Conservation (phyloP, 2,113 vertebrate species). For the Scophthalmus maximus region DNA sequence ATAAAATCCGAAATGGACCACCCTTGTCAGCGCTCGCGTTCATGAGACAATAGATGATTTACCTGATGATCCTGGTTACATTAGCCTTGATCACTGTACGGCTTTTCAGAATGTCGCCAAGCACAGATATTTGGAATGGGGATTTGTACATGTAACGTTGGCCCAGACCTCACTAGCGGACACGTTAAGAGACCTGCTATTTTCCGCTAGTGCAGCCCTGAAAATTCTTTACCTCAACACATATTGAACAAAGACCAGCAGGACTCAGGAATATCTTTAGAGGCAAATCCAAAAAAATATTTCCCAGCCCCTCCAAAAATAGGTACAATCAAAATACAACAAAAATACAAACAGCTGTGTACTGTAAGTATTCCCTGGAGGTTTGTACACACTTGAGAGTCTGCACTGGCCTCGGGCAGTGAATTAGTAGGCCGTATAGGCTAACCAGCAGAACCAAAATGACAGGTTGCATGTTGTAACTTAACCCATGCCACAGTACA, state of each 20-base stretch:
- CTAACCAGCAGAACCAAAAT: conserved; percentile 6
- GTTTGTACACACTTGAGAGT: background rate
- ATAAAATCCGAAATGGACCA: too few relatives aligned
- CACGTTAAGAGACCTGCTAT: background rate
- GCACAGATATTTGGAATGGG: too few relatives aligned
- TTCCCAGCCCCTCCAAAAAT: background rate
- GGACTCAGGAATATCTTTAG: background rate
- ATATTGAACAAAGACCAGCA: background rate
- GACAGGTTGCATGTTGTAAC: background rate
- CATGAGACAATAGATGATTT: too few relatives aligned
- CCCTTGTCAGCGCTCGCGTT: too few relatives aligned
- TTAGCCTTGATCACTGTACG: too few relatives aligned
- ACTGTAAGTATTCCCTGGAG: background rate
- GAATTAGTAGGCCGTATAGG: background rate
- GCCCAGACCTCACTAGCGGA: too few relatives aligned
- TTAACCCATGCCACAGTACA: background rate
- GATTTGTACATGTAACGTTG: too few relatives aligned
- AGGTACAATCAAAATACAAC: conserved; percentile 4
- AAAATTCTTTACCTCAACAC: background rate
- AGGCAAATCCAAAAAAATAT: background rate
- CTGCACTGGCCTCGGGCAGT: background rate
- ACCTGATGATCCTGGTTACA: too few relatives aligned
- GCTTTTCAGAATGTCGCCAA: too few relatives aligned
- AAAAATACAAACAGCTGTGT: conserved; percentile 8
- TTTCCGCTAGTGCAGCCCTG: background rate